Percentiles rank a stretch among this genome's conserved stretches.
Evolutionary conservation across 2,888 invertebrate species (phyloP).

Genomic region (Dromius quadrimaculatus): DNA sequence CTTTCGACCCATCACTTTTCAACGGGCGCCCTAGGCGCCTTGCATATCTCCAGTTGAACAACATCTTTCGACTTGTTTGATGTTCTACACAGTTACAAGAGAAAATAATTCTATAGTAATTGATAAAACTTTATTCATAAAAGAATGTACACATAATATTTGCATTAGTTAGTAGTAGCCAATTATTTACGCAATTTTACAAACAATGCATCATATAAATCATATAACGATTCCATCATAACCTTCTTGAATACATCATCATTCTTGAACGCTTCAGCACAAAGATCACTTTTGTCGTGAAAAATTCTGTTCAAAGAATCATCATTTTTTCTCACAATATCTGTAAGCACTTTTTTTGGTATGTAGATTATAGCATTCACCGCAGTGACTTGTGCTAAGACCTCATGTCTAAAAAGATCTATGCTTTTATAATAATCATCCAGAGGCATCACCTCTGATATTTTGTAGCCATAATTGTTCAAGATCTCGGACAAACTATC

Average conservation of each 20-base stretch:
- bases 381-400: background rate
- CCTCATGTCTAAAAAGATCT: background rate
- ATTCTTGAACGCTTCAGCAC: background rate
- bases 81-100: too few species aligned
- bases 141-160: too few species aligned
- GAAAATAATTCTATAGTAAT: too few species aligned
- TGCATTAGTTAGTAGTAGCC: too few species aligned
- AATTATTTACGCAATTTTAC: background rate
- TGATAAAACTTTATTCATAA: too few species aligned
- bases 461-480: slow-evolving; percentile 48
- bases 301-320: background rate
- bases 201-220: slow-evolving; percentile 3
- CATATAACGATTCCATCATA: background rate
- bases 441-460: slow-evolving; percentile 54
- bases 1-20: too few species aligned
- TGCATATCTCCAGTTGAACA: too few species aligned
- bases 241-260: background rate
- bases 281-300: background rate
- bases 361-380: background rate
- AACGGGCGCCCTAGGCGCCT: too few species aligned
- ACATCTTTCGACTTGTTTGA: too few species aligned
- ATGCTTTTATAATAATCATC: slow-evolving; percentile 4
- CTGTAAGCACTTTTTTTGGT: background rate
- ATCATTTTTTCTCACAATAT: slow-evolving; percentile 1
- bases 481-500: slow-evolving; percentile 54